Percentiles rank a stretch among this genome's conserved stretches.
Conservation (phyloP, 1,140 invertebrate genomes). For the Drosophila ambigua region DNA sequence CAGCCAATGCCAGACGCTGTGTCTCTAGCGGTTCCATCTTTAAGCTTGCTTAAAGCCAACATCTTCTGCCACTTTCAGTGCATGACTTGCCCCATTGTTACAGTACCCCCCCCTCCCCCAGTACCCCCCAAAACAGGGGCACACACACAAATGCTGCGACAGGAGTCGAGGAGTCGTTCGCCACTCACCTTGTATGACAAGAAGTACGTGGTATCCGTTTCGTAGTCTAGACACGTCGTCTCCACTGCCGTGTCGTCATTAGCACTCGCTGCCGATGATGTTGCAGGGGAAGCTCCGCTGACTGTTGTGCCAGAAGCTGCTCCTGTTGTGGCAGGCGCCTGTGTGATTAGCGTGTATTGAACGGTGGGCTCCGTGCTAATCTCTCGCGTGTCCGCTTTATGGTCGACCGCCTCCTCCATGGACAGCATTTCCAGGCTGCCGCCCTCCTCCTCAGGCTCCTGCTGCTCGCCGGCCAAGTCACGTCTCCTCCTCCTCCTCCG, state of each 20-base stretch:
- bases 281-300: constrained; percentile 8
- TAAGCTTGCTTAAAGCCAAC: no score
- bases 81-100: no score
- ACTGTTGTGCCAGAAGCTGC: constrained; percentile 16
- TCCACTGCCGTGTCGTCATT: constrained; percentile 69
- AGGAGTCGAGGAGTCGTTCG: neutral
- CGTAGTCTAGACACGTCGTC: constrained; percentile 92
- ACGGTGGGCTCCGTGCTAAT: constrained; percentile 76
- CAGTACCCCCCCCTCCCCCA: no score
- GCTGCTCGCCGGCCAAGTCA: constrained; percentile 54
- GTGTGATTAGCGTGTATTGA: constrained; percentile 75
- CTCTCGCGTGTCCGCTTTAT: constrained; percentile 41
- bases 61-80: no score
- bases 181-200: constrained; percentile 91
- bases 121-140: neutral
- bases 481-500: constrained; percentile 46
- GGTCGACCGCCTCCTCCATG: constrained; percentile 39
- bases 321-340: constrained; percentile 40
- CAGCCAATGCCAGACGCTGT: no score
- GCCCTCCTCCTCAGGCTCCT: constrained; percentile 15
- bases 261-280: constrained; percentile 34
- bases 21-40: no score
- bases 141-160: constrained; percentile 29
- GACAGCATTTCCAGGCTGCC: constrained; percentile 58
- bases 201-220: constrained; percentile 92